Evolutionary conservation across 2,113 vertebrate genomes (phyloP), one percentile per base, ranked within the genome.

Genomic region (Herpailurus yagouaroundi): DNA sequence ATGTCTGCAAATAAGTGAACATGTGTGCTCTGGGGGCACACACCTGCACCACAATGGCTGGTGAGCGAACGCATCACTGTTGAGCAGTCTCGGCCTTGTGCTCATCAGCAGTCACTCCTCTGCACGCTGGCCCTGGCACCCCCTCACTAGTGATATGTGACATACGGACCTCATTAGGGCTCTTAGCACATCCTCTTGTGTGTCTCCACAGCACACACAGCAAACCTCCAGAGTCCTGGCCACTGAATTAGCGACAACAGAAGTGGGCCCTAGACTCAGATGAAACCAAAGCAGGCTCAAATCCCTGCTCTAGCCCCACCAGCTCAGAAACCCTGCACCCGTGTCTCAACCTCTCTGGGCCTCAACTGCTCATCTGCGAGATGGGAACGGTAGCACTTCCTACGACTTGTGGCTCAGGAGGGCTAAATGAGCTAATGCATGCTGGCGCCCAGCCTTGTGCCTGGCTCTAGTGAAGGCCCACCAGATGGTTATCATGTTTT

Each of bases 391-490:
- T 13, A 23, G 31, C 0, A 16, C 57, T n/a, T 38, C 36, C 74
- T 12, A 27, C 12, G 7, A 3, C 11, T 79, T 68, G 45, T 2
- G 60, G 31, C 13, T 29, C 31, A 55, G 10, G 18, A 81, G n/a
- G n/a, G 21, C 41, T 31, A 4, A 60, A 2, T 21, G 57, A 55
- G 29, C 55, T 4, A 3, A 5, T 0, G 6, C 12, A 7, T 9
- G 29, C 66, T 77, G 36, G 48, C 9, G 1, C 74, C 69, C 25
- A 21, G 68, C 21, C 36, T 19, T 13, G 41, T 14, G 23, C 33
- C 60, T 33, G 41, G 48, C 48, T 66, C 52, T 21, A 89, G 25
- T 16, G 25, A 29, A 41, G 7, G 29, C 12, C 63, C 77, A 23
- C 38, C 12, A 5, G 7, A 68, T 8, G 60, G 36, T 23, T 82